phyloP scores from a whole-genome alignment of 2,888 invertebrate genomes.

The Epinotia bilunana region DNA sequence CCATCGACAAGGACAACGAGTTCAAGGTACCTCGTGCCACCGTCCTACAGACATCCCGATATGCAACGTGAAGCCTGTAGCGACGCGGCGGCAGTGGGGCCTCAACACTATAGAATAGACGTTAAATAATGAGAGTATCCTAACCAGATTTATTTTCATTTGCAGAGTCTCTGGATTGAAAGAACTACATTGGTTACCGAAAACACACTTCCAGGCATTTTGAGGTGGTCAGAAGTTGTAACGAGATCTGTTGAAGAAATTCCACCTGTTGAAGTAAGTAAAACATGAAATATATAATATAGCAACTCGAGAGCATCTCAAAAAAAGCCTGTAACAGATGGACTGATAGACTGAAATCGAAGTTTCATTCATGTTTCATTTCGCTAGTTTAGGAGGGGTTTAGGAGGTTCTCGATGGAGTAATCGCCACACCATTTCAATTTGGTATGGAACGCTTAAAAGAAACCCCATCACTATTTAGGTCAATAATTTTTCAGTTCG shows the following conservation, averaged over 20 bases:
- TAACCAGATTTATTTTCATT: constrained; percentile 46
- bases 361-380: no score
- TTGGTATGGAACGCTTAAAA: background rate
- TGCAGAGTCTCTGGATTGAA: constrained; percentile 96
- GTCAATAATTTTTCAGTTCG: constrained; percentile 84
- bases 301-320: background rate
- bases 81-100: constrained; percentile 87
- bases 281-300: background rate
- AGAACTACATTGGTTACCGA: constrained; percentile 93
- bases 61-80: constrained; percentile 95
- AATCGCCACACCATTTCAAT: no score
- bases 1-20: constrained; percentile 96
- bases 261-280: constrained; percentile 88
- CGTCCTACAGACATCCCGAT: constrained; percentile 91
- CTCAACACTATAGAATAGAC: constrained; percentile 47
- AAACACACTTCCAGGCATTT: constrained; percentile 93
- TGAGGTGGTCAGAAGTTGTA: constrained; percentile 96
- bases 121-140: background rate
- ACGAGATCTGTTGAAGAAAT: constrained; percentile 90
- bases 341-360: no score
- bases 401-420: no score
- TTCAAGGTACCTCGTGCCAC: constrained; percentile 87
- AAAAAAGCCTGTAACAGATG: no score
- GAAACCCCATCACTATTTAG: background rate
- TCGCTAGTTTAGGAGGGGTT: no score